Conservation (phyloP, 2,113 vertebrate genomes). For the Sisor rabdophorus region DNA sequence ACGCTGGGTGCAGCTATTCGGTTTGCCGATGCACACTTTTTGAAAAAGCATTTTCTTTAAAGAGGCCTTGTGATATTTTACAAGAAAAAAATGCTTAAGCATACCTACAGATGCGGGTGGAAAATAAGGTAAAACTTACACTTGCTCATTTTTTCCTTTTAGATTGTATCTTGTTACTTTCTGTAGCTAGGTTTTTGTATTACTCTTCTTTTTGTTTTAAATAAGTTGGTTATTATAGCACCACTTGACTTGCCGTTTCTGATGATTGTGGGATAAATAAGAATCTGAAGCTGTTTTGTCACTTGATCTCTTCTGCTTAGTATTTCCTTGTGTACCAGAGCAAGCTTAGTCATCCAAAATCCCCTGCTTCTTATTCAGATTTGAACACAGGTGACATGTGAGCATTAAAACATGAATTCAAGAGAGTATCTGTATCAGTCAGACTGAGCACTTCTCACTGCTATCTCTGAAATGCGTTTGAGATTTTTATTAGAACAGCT, state of each 20-base stretch:
- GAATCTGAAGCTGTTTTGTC: not conserved
- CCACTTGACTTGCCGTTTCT: not conserved
- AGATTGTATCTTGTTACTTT: not conserved
- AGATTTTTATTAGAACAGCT: not conserved
- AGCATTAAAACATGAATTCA: not conserved
- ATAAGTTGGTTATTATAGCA: not conserved
- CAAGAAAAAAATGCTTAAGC: not conserved
- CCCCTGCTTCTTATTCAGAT: constrained; percentile 6
- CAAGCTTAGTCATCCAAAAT: constrained; percentile 36
- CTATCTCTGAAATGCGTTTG: not conserved
- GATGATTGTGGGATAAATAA: constrained; percentile 1
- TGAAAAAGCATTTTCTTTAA: not conserved
- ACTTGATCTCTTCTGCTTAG: not conserved
- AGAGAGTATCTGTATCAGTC: too few relatives aligned
- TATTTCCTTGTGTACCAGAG: constrained; percentile 12
- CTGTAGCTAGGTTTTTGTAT: not conserved
- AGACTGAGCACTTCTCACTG: not conserved
- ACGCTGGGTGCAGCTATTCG: not conserved
- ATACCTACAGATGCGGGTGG: too few relatives aligned
- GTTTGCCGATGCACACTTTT: not conserved
- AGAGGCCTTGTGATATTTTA: not conserved
- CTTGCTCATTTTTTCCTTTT: not conserved
- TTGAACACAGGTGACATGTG: not conserved
- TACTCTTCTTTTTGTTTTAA: not conserved
- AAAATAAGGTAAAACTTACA: not conserved